Conservation (phyloP, 2,888 invertebrate species). For the Folsomia manolachei region DNA sequence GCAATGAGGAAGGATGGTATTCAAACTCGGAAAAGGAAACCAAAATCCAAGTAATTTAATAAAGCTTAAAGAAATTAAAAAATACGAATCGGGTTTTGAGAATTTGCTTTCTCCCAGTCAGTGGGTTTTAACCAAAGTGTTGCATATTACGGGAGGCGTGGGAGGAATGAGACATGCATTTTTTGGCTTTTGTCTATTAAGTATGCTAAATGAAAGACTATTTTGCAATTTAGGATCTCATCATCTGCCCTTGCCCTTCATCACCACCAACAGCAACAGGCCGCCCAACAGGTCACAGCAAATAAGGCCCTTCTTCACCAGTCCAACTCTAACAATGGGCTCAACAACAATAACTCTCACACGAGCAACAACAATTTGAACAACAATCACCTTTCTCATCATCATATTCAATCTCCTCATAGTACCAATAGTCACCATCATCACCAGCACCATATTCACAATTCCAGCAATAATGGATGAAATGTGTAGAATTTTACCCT, state of each 20-base stretch:
- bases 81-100: no score
- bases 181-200: conserved; percentile 25
- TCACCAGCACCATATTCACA: conserved; percentile 23
- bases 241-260: conserved; percentile 23
- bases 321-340: conserved; percentile 20
- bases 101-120: no score
- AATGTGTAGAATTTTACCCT: no score
- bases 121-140: no score
- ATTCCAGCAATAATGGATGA: conserved; percentile 9
- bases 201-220: conserved; percentile 21
- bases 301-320: background rate
- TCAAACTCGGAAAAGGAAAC: conserved; percentile 58
- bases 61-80: no score
- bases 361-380: conserved; percentile 15
- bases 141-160: no score
- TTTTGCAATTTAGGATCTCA: no score
- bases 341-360: conserved; percentile 13
- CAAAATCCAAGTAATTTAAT: conserved; percentile 48
- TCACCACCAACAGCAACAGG: conserved; percentile 30
- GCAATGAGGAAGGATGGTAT: conserved; percentile 96
- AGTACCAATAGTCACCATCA: conserved; percentile 27
- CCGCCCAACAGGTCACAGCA: conserved; percentile 12
- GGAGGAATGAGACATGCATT: no score
- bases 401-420: conserved; percentile 15
- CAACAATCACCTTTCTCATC: conserved; percentile 26